Conservation (phyloP, 53 echinoderm and acorn worm species). For the Patiria pectinifera region DNA sequence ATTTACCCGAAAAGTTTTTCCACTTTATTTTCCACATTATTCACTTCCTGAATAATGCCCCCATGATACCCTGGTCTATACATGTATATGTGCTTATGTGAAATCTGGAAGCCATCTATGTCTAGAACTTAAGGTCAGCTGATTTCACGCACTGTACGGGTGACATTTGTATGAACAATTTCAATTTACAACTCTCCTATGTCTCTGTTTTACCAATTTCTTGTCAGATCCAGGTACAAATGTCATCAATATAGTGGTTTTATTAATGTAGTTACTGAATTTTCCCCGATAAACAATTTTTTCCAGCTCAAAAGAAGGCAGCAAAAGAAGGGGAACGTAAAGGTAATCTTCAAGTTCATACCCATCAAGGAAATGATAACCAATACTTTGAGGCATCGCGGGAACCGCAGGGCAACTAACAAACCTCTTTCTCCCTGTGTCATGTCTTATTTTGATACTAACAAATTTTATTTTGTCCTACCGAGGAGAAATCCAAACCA, state of each 20-base stretch:
- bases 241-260: background rate
- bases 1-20: no score
- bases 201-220: background rate
- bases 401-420: conserved; percentile 51
- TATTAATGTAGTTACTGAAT: background rate
- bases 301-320: conserved; percentile 45
- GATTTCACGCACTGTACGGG: no score
- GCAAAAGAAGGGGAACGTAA: conserved; percentile 42
- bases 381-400: background rate
- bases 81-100: no score
- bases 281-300: background rate
- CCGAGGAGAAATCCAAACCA: background rate
- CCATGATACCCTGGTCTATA: no score
- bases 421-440: background rate
- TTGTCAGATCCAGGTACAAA: background rate
- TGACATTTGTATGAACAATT: no score
- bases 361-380: conserved; percentile 2
- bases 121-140: no score
- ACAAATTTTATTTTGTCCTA: background rate
- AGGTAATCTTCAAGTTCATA: conserved; percentile 32
- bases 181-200: background rate
- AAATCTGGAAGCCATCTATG: no score
- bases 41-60: no score
- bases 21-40: no score
- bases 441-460: conserved; percentile 1